Conservation (phyloP, 2,113 vertebrate species). For the Rissa tridactyla region DNA sequence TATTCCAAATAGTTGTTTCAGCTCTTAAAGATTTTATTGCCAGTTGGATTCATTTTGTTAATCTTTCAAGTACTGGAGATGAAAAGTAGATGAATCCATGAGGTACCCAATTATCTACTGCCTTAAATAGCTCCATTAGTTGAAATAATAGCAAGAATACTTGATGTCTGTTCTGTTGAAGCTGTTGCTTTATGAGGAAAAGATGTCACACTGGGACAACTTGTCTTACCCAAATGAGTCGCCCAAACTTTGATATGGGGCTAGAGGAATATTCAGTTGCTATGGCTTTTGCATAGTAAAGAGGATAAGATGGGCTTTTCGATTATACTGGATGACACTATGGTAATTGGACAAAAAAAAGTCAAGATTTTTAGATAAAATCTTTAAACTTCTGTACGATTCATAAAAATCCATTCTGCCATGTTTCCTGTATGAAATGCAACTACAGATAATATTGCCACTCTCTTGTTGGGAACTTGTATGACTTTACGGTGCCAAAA, state of each 20-base stretch:
- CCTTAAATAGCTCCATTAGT: constrained; percentile 16
- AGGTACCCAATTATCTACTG: constrained; percentile 12
- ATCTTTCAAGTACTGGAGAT: constrained; percentile 5
- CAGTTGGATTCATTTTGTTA: constrained; percentile 7
- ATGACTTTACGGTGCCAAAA: background rate
- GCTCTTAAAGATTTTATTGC: constrained; percentile 12
- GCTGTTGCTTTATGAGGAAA: background rate
- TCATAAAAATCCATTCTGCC: background rate
- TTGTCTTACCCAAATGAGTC: background rate
- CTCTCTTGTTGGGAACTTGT: background rate
- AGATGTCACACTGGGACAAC: background rate
- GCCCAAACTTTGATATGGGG: background rate
- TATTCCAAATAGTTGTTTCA: background rate
- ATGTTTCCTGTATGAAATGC: background rate
- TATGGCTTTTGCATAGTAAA: background rate
- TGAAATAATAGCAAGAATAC: constrained; percentile 19
- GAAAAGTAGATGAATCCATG: constrained; percentile 8
- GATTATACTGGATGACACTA: background rate
- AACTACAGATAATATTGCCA: background rate
- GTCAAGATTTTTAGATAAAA: background rate
- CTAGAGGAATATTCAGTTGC: background rate
- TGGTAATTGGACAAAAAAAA: background rate
- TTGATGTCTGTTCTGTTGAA: background rate
- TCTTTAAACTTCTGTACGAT: background rate
- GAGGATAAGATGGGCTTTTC: background rate